phyloP scores from a whole-genome alignment of 1,140 invertebrate genomes.

The Epicauta chinensis region DNA sequence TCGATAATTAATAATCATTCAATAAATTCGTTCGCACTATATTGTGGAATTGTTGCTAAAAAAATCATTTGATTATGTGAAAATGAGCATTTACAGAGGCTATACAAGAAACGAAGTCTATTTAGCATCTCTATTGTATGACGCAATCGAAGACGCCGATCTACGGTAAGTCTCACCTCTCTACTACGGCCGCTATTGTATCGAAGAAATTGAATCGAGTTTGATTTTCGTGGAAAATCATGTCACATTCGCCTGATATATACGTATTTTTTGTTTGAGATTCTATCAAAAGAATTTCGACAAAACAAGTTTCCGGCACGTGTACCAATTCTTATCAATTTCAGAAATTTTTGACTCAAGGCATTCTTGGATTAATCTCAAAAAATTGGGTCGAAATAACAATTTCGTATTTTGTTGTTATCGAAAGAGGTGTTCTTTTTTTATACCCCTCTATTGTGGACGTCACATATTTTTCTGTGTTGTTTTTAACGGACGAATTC shows the following conservation, averaged over 20 bases:
- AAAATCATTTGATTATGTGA: slow-evolving; percentile 21
- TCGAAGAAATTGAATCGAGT: not conserved
- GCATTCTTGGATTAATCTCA: no score
- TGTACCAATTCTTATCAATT: no score
- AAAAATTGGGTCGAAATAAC: no score
- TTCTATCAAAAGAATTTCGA: not conserved
- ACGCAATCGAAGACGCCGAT: slow-evolving; percentile 37
- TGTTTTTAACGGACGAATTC: no score
- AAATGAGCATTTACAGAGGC: slow-evolving; percentile 27
- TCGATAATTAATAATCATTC: not conserved
- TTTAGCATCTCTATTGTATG: slow-evolving; percentile 39
- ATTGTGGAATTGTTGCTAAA: slow-evolving; percentile 1
- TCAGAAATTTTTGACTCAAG: no score
- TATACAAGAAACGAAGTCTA: slow-evolving; percentile 33
- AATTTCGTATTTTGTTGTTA: no score
- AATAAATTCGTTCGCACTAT: not conserved
- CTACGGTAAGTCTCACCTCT: slow-evolving; percentile 31
- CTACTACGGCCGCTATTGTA: not conserved
- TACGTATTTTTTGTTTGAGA: no score
- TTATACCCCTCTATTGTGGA: no score
- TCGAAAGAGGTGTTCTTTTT: no score
- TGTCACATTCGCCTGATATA: not conserved
- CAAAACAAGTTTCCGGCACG: not conserved
- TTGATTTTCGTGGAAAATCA: not conserved
- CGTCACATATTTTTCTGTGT: no score